Percentiles rank a stretch among this genome's conserved stretches.
Evolutionary conservation across 2,797 vertebrate genomes (phyloP).

Genomic region (Euphonia xanthogaster): DNA sequence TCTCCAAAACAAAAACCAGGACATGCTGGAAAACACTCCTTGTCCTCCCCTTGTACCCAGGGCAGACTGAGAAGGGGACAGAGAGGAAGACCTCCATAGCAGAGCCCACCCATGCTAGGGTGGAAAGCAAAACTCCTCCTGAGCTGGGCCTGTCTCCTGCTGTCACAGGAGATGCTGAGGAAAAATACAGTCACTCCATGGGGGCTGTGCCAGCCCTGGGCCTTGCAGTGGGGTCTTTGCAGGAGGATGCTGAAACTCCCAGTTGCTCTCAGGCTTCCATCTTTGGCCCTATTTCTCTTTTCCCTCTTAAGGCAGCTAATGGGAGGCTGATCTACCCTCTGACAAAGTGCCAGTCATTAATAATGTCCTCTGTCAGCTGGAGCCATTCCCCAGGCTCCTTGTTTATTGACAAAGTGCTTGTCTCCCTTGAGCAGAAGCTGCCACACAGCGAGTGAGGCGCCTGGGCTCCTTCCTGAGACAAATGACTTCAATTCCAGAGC

Average conservation of each 20-base stretch:
- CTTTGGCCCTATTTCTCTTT: background rate
- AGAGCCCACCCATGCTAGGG: background rate
- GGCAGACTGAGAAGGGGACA: background rate
- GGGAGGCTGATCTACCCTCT: background rate
- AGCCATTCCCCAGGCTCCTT: slow-evolving; percentile 25
- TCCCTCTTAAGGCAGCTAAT: background rate
- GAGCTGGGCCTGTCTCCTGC: background rate
- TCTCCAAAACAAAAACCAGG: background rate
- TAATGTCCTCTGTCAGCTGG: slow-evolving; percentile 32
- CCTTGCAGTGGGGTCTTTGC: background rate
- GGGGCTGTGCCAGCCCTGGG: background rate
- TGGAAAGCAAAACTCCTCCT: background rate
- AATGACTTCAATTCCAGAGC: slow-evolving; percentile 46
- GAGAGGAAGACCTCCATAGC: background rate
- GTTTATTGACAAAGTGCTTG: slow-evolving; percentile 35
- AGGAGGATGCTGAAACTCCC: background rate
- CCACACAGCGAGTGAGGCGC: background rate
- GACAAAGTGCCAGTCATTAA: background rate
- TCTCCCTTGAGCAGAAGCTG: slow-evolving; percentile 51
- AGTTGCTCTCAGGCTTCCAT: background rate
- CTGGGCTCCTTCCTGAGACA: slow-evolving; percentile 17
- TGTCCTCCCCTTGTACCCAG: background rate
- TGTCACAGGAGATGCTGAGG: background rate
- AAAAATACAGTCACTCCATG: background rate
- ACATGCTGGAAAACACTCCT: background rate